Percentiles rank a stretch among this genome's conserved stretches.
Conservation (phyloP, 2,888 invertebrate genomes). For the Cetonia aurata region DNA sequence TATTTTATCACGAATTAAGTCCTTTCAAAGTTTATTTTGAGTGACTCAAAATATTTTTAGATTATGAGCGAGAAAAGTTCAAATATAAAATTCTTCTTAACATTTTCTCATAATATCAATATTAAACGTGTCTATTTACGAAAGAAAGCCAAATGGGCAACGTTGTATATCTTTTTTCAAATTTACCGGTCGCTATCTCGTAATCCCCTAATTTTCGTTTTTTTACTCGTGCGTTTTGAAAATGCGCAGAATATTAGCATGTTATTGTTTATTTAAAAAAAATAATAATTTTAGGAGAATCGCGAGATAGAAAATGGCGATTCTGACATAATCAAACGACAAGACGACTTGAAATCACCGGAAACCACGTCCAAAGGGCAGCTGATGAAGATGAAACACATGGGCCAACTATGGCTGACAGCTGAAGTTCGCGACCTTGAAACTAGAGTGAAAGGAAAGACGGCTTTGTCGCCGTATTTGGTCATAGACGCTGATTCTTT, state of each 20-base stretch:
- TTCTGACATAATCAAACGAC: conserved; percentile 38
- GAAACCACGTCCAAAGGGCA: conserved; percentile 54
- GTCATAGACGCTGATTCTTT: conserved; percentile 89
- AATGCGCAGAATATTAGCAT: background rate
- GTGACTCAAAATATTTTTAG: no score
- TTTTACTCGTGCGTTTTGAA: no score
- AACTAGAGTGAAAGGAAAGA: conserved; percentile 72
- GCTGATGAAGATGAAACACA: conserved; percentile 82
- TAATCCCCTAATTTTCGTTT: no score
- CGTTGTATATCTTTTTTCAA: no score
- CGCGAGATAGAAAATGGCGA: conserved; percentile 43
- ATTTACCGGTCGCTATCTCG: no score
- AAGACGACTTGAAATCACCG: conserved; percentile 35
- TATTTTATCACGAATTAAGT: no score
- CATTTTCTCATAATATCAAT: no score
- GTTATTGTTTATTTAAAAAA: background rate
- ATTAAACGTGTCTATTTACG: no score
- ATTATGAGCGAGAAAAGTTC: no score
- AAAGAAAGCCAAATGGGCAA: no score
- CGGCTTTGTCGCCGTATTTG: conserved; percentile 83
- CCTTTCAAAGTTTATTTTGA: no score
- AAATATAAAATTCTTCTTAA: no score
- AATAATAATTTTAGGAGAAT: conserved; percentile 25
- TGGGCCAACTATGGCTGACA: conserved; percentile 91
- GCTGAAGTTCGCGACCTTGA: conserved; percentile 91